phyloP scores from a whole-genome alignment of 2,797 vertebrate genomes.

The Setipinna tenuifilis region DNA sequence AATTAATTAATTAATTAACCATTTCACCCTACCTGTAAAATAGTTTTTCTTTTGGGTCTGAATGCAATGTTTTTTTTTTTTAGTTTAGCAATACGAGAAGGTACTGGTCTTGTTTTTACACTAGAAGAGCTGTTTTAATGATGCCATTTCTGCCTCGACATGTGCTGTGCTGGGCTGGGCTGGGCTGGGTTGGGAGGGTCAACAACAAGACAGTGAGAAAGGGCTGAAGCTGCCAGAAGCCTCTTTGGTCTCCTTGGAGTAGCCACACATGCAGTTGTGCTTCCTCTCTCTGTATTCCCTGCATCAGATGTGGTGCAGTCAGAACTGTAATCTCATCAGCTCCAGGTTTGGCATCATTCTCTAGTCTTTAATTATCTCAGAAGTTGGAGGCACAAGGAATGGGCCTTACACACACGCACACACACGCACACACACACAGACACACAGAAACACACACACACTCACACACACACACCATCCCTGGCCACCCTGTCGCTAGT shows the following conservation, averaged over 20 bases:
- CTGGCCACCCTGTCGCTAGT: constrained; percentile 19
- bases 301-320: background rate
- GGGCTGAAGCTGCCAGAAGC: too few species aligned
- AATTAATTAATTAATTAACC: too few species aligned
- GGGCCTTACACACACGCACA: too few species aligned
- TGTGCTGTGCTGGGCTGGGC: too few species aligned
- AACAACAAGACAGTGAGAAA: background rate
- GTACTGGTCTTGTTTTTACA: background rate
- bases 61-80: background rate
- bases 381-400: too few species aligned
- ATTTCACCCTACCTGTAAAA: background rate
- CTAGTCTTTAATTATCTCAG: constrained; percentile 29
- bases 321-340: constrained; percentile 19
- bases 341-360: constrained; percentile 17
- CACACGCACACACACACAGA: background rate
- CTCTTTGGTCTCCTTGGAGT: background rate
- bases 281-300: background rate
- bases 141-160: background rate
- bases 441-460: background rate
- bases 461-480: background rate
- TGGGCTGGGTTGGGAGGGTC: background rate
- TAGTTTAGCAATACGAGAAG: background rate
- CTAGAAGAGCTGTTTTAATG: background rate
- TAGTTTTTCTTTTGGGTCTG: background rate
- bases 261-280: background rate